These are phyloP conservation scores for Troides helena DNA, from an alignment of 2,888 invertebrate genomes.

Conservation along the genomic window DNA sequence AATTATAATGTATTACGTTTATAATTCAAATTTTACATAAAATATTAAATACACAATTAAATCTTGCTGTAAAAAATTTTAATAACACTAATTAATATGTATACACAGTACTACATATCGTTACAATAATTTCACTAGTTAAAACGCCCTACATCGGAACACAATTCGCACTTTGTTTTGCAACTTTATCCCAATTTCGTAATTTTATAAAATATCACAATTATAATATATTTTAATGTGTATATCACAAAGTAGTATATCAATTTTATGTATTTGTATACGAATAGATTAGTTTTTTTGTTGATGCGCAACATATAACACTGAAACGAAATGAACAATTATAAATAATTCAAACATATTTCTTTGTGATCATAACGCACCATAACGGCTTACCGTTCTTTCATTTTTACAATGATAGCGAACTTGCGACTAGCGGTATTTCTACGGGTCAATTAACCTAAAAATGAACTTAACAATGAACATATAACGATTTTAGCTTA, in stretches of 20 bases:
- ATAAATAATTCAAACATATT: constrained; percentile 23
- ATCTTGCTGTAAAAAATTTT: too few species aligned
- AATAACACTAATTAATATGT: too few species aligned
- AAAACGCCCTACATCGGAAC: too few species aligned
- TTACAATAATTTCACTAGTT: too few species aligned
- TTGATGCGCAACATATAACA: not conserved
- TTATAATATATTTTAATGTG: too few species aligned
- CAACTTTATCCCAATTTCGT: too few species aligned
- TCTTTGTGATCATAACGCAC: constrained; percentile 30
- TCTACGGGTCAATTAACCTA: constrained; percentile 31
- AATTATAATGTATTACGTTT: not conserved
- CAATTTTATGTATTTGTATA: not conserved
- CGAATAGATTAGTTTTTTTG: not conserved
- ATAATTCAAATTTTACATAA: not conserved
- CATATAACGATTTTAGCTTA: constrained; percentile 22
- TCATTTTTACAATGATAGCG: constrained; percentile 28
- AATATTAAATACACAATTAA: not conserved
- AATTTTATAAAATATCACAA: too few species aligned
- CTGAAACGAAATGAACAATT: not conserved
- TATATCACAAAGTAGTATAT: not conserved
- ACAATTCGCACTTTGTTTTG: too few species aligned
- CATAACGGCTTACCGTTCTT: constrained; percentile 29
- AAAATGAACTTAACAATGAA: constrained; percentile 28
- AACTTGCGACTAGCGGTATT: constrained; percentile 29
- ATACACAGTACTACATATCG: too few species aligned